phyloP scores from a whole-genome alignment of 2,888 invertebrate genomes.

The Hoplodrina ambigua region DNA sequence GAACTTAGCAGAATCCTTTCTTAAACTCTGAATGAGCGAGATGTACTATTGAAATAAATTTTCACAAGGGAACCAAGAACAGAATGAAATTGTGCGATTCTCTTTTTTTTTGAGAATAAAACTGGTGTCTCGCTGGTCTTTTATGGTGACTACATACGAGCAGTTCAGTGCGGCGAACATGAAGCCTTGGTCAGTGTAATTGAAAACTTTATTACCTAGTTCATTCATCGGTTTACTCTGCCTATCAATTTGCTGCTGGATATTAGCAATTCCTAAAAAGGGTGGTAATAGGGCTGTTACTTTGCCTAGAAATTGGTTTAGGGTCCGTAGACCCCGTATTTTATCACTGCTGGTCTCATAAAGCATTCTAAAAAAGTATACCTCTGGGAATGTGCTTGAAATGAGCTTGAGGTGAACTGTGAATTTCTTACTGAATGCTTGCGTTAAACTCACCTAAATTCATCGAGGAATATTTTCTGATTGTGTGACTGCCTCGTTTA shows the following conservation, averaged over 20 bases:
- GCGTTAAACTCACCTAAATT: too few species aligned
- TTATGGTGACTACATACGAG: conserved; percentile 65
- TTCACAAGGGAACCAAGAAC: conserved; percentile 77
- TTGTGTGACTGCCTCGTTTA: too few species aligned
- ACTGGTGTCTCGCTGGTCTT: conserved; percentile 80
- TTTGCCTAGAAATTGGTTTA: conserved; percentile 16
- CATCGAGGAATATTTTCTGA: too few species aligned
- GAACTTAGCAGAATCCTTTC: conserved; percentile 69
- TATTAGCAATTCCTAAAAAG: conserved; percentile 12
- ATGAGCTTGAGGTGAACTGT: too few species aligned
- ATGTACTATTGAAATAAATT: conserved; percentile 79
- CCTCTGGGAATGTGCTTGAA: too few species aligned
- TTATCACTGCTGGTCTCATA: background rate
- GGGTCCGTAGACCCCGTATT: background rate
- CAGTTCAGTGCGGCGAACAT: background rate
- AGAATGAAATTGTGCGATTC: conserved; percentile 78
- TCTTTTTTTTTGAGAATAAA: conserved; percentile 77
- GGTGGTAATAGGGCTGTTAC: conserved; percentile 12
- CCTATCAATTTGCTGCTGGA: conserved; percentile 29
- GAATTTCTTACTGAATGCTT: too few species aligned
- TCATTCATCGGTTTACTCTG: conserved; percentile 8
- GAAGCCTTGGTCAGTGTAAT: conserved; percentile 16
- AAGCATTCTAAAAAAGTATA: too few species aligned
- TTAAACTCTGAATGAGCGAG: conserved; percentile 70
- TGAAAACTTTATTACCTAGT: conserved; percentile 24